phyloP scores from a whole-genome alignment of 2,888 invertebrate genomes.

The Holacanthella duospinosa region DNA sequence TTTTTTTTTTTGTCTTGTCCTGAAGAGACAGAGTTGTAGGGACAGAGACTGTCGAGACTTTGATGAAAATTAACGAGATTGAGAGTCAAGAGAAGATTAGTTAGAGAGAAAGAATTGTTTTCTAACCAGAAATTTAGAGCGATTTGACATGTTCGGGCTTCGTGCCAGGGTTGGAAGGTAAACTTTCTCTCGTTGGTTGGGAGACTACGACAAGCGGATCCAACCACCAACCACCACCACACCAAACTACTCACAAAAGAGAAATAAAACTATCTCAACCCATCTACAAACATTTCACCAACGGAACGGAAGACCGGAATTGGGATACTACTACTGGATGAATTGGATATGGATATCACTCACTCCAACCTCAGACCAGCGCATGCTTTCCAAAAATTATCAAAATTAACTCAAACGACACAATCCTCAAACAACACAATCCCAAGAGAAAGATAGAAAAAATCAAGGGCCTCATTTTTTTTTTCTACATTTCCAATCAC shows the following conservation, averaged over 20 bases:
- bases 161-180: background rate
- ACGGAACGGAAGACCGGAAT: background rate
- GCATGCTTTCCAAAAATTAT: background rate
- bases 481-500: too few species aligned
- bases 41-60: background rate
- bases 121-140: constrained; percentile 6
- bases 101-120: background rate
- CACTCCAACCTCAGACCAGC: background rate
- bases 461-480: too few species aligned
- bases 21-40: too few species aligned
- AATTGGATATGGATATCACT: background rate
- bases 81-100: background rate
- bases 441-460: background rate
- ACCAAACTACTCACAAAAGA: constrained; percentile 1
- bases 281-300: background rate
- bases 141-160: constrained; percentile 3
- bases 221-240: background rate
- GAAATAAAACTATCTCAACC: background rate
- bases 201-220: background rate
- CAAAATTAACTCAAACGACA: background rate
- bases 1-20: too few species aligned
- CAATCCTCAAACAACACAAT: background rate
- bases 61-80: background rate
- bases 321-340: background rate
- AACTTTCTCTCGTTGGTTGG: background rate